Evolutionary conservation across 2,113 vertebrate genomes (phyloP).

Genomic region (Toxostoma redivivum): DNA sequence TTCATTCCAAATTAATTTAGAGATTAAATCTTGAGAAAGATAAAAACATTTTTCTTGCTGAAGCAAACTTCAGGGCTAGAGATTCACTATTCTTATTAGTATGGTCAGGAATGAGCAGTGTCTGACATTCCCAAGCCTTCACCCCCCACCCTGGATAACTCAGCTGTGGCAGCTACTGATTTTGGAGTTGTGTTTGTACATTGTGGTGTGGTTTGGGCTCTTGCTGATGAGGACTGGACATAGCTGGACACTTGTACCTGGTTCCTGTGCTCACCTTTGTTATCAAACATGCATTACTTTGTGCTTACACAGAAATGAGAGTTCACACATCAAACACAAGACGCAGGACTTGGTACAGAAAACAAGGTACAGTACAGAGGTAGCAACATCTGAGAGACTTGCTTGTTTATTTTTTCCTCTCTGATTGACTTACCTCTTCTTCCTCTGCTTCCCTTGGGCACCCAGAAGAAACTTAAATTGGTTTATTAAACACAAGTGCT

Average conservation of each 20-base stretch:
- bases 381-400: not conserved
- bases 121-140: not conserved
- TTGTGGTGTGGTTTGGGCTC: rapidly evolving
- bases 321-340: not conserved
- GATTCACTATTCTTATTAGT: not conserved
- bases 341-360: not conserved
- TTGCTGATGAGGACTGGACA: not conserved
- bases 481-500: not conserved
- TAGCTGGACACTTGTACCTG: not conserved
- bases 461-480: not conserved
- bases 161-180: not conserved
- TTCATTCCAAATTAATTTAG: not conserved
- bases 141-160: too few relatives aligned
- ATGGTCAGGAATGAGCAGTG: not conserved
- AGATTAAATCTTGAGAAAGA: not conserved
- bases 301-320: not conserved
- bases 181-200: not conserved
- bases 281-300: not conserved
- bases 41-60: not conserved
- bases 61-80: not conserved
- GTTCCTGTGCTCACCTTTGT: not conserved
- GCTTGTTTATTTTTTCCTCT: not conserved
- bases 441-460: not conserved
- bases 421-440: conserved; percentile 9
- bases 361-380: not conserved